Evolutionary conservation across 2,888 invertebrate species (phyloP), one percentile per base, ranked within the genome.

Genomic region (Archaeoteleia sp.): DNA sequence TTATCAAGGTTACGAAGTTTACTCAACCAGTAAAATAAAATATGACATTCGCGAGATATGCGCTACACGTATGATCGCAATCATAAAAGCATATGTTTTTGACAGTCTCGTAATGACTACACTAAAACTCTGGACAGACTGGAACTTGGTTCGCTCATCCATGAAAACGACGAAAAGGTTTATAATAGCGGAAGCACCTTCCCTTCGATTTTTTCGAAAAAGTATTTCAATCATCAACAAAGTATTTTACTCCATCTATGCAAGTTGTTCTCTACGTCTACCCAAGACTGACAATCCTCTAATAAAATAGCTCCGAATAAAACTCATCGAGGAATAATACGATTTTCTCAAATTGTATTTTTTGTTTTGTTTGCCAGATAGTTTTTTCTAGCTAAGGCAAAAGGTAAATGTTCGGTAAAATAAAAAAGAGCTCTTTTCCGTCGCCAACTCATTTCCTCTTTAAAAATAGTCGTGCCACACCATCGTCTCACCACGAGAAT

Each of bases 401-500:
- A 29, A 29, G 8, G 4, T 29, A 29, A 29, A 29, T 29, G 29
- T 29, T 29, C 29, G 29, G 5, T 30, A 20, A 23, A 12, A 8
- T 17, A 27, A 39, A 48, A 54, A 54, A 46, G 15, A 13, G 13
- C 46, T 51, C 61, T 67, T 67, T 62, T 49, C 48, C 53, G 40
- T 61, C 40, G 42, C 46, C 45, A 35, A 57, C 55, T 67, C 55
- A 61, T 57, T 67, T 53, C 48, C 55, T 39, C 23, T 25, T 37
- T 39, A 53, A 62, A 62, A 67, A 62, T 62, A 32, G 53, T 37
- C 30, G 37, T 42, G 20, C 13, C 25, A 39, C 45, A 25, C 13
- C 17, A 14, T 15, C 55, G 35, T 34, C 42, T 37, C 30, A 58
- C 58, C 46, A 46, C 65, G 67, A 67, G 54, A 67, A 67, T 67